Conservation (phyloP, 2,113 vertebrate species). For the Bostrychus sinensis region DNA sequence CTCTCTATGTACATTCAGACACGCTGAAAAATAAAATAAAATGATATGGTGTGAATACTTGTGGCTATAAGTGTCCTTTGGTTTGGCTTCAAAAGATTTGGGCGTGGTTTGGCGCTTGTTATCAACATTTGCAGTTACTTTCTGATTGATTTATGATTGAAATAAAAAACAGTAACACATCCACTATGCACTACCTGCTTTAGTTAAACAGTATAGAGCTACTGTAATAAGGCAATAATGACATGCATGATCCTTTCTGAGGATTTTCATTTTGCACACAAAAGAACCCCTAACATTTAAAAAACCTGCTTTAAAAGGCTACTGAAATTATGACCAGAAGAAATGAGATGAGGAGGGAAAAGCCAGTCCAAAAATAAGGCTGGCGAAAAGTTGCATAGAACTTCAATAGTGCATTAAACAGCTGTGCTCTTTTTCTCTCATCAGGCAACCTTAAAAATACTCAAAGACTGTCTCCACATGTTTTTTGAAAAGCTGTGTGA, state of each 20-base stretch:
- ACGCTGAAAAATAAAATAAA: slow-evolving; percentile 25
- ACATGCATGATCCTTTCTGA: slow-evolving; percentile 23
- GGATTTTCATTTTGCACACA: slow-evolving; percentile 25
- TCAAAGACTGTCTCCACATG: slow-evolving; percentile 47
- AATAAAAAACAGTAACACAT: neutral
- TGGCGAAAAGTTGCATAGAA: slow-evolving; percentile 80
- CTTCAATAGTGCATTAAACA: slow-evolving; percentile 70
- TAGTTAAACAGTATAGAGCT: slow-evolving; percentile 20
- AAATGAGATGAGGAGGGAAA: slow-evolving; percentile 43
- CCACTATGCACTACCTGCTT: slow-evolving; percentile 15
- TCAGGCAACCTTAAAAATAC: slow-evolving; percentile 60
- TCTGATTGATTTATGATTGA: neutral
- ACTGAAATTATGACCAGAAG: slow-evolving; percentile 41
- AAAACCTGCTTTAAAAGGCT: slow-evolving; percentile 69
- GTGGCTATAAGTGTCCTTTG: slow-evolving; percentile 46
- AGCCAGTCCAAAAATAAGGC: slow-evolving; percentile 74
- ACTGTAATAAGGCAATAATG: slow-evolving; percentile 23
- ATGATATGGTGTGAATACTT: neutral
- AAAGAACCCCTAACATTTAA: slow-evolving; percentile 54
- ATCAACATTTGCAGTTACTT: neutral
- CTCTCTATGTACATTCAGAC: slow-evolving; percentile 50
- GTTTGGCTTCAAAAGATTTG: slow-evolving; percentile 36
- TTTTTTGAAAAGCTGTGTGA: neutral
- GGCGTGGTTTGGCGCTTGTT: slow-evolving; percentile 36
- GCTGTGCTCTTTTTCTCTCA: slow-evolving; percentile 70